Conservation (phyloP, 2,888 invertebrate genomes). For the Dryocosmus kuriphilus region DNA sequence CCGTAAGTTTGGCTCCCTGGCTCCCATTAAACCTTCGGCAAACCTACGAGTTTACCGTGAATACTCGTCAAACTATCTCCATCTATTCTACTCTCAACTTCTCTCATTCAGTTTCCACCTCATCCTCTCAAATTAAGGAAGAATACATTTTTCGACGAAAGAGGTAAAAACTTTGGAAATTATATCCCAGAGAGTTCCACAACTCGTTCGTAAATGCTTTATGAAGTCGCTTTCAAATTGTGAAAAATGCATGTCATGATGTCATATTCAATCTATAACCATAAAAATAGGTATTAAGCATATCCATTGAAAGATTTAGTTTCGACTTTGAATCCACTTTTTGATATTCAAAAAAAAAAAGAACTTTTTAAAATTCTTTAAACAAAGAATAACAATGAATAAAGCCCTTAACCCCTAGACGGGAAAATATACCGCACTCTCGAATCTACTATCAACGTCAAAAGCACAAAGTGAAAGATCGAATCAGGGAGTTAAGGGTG, state of each 20-base stretch:
- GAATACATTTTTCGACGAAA: slow-evolving; percentile 32
- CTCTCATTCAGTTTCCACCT: slow-evolving; percentile 19
- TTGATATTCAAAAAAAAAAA: not conserved
- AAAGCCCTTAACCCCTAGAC: not conserved
- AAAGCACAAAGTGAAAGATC: slow-evolving; percentile 29
- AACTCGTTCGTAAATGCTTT: slow-evolving; percentile 4
- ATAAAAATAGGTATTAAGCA: not conserved
- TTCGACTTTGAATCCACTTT: too few species aligned
- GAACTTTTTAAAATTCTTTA: not conserved
- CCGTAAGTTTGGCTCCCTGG: slow-evolving; percentile 6
- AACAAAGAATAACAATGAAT: not conserved
- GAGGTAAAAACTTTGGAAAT: slow-evolving; percentile 28
- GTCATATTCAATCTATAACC: not conserved
- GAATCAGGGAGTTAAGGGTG: not conserved
- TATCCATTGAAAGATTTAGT: not conserved
- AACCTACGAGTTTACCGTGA: slow-evolving; percentile 32
- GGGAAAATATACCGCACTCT: slow-evolving; percentile 1
- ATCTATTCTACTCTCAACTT: slow-evolving; percentile 33
- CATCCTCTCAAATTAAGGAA: slow-evolving; percentile 25
- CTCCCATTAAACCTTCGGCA: slow-evolving; percentile 28
- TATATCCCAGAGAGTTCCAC: not conserved
- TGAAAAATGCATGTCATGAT: not conserved
- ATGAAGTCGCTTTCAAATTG: not conserved
- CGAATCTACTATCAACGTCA: slow-evolving; percentile 22
- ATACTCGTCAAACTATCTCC: slow-evolving; percentile 36